Evolutionary conservation across 2,113 vertebrate genomes (phyloP).

Genomic region (Gopherus flavomarginatus): DNA sequence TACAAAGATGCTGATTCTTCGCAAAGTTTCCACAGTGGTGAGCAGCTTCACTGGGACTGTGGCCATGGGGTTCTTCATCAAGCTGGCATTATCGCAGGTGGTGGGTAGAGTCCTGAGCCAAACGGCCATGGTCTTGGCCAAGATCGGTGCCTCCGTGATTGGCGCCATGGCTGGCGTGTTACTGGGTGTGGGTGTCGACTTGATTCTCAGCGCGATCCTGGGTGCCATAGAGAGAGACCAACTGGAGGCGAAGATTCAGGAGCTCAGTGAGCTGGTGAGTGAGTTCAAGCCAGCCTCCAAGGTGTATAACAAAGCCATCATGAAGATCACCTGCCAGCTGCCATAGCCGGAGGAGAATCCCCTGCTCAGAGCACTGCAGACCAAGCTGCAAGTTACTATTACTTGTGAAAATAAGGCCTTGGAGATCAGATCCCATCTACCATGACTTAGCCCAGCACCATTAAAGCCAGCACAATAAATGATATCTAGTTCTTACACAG

Average conservation of each 20-base stretch:
- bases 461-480: neutral
- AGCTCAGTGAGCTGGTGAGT: rapidly evolving
- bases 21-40: rapidly evolving
- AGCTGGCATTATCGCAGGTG: neutral
- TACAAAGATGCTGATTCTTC: neutral
- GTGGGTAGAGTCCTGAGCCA: rapidly evolving
- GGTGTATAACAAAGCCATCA: neutral
- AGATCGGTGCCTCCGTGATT: rapidly evolving
- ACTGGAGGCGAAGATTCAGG: neutral
- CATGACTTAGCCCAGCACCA: neutral
- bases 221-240: neutral
- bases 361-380: too few relatives aligned
- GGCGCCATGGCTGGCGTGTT: neutral
- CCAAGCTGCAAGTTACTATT: neutral
- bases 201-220: neutral
- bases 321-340: neutral
- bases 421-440: neutral
- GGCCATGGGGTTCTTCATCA: neutral
- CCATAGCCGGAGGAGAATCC: too few relatives aligned
- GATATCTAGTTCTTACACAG: neutral
- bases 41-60: rapidly evolving
- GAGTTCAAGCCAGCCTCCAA: neutral
- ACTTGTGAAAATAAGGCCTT: neutral
- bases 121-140: too few relatives aligned
- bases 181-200: neutral